A percentile compares a stretch with the other conserved stretches of the same genome.
Evolutionary conservation across 1,140 invertebrate genomes (phyloP).

Genomic region (Centruroides vittatus): DNA sequence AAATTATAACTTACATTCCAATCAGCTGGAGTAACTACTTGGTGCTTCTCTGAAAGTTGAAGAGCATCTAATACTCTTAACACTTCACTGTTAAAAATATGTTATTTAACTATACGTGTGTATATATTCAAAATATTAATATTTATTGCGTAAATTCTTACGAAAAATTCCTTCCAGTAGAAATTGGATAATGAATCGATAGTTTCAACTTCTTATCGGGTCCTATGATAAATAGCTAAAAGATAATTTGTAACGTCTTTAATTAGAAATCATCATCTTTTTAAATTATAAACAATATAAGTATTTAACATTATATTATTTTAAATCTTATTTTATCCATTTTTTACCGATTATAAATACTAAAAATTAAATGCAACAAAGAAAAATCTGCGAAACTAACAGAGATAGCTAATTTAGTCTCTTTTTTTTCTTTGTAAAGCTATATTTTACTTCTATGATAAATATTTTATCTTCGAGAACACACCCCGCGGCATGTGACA

Average conservation of each 20-base stretch:
- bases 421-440: too few species aligned
- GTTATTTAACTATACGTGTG: too few species aligned
- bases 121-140: too few species aligned
- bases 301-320: too few species aligned
- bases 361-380: too few species aligned
- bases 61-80: conserved; percentile 74
- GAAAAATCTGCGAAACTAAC: too few species aligned
- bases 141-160: neutral
- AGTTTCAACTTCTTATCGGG: conserved; percentile 73
- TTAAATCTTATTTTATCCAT: too few species aligned
- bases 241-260: too few species aligned
- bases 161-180: conserved; percentile 78
- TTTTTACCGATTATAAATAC: too few species aligned
- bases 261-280: too few species aligned
- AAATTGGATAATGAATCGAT: conserved; percentile 80
- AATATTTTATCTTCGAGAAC: neutral
- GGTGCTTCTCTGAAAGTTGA: conserved; percentile 62
- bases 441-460: too few species aligned
- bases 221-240: conserved; percentile 62
- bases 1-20: conserved; percentile 47
- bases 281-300: too few species aligned
- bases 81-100: conserved; percentile 53
- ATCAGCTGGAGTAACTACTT: conserved; percentile 73
- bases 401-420: neutral
- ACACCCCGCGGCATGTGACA: conserved; percentile 56